Evolutionary conservation across 2,113 vertebrate genomes (phyloP), one percentile per base, ranked within the genome.

Genomic region (Ranitomeya imitator): DNA sequence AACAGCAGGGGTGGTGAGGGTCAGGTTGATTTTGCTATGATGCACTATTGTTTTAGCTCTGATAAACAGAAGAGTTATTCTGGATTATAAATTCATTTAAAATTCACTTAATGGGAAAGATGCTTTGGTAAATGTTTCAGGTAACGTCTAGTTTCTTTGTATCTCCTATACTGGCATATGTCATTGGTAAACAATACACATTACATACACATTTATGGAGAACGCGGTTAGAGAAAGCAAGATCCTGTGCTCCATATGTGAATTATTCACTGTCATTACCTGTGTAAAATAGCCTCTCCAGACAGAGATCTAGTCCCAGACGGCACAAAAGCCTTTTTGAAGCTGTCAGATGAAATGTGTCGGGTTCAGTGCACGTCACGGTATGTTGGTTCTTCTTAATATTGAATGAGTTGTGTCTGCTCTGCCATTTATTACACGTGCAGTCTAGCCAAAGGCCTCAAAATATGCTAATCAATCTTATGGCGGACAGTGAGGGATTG

Each of bases 281-380:
- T 79, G 87, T 26, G n/a, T 89, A 79, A 67, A 57, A 84, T 54
- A 52, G 71, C 31, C 18, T 61, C 80, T 90, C 79, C 69, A 90
- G 90, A 69, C 88, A 91, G 92, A 86, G 83, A 79, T 61, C 76
- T 85, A 77, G 85, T 85, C 86, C 79, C 84, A 89, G 87, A 83
- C 86, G 78, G 60, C 23, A 85, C 57, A 65, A 54, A 85, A 79
- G 23, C 83, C 73, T 90, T 90, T 88, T 85, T 86, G 88, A 79
- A 82, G 80, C 83, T 91, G 90, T 92, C 91, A 91, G 87, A 88
- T 79, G 87, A 76, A 88, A 91, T 90, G 81, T 89, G 90, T 92
- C 81, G 16, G 52, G 71, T 82, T 60, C 76, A 87, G 85, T 60
- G 74, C 61, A 45, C 23, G 87, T 86, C 91, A 90, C 23, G 87